Percentiles rank a stretch among this genome's conserved stretches.
Conservation (phyloP, 2,113 vertebrate species). For the Menura novaehollandiae region DNA sequence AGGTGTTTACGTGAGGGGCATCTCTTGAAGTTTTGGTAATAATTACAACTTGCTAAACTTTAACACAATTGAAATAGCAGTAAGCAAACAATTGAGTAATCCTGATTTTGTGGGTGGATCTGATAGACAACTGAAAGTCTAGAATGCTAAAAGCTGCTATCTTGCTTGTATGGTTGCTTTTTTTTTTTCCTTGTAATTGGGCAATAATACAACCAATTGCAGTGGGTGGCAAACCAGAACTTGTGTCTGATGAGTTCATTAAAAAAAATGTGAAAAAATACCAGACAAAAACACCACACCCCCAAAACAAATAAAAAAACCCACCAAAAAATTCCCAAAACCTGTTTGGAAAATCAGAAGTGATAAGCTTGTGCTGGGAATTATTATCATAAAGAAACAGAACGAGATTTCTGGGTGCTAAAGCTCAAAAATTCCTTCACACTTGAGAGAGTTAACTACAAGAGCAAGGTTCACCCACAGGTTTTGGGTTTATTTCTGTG, state of each 20-base stretch:
- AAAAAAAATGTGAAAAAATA: not conserved
- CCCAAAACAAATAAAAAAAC: not conserved
- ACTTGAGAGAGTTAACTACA: not conserved
- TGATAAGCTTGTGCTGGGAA: conserved; percentile 7
- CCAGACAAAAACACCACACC: not conserved
- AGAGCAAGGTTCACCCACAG: not conserved
- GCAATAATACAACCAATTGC: not conserved
- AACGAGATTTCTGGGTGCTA: not conserved
- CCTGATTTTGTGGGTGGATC: not conserved
- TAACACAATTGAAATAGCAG: not conserved
- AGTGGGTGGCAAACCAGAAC: conserved; percentile 9
- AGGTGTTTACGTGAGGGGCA: not conserved
- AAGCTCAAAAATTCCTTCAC: not conserved
- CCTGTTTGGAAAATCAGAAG: not conserved
- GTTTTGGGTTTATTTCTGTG: not conserved
- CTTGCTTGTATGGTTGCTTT: not conserved
- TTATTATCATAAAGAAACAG: not conserved
- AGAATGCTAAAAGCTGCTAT: not conserved
- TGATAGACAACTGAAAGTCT: not conserved
- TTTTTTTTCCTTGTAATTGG: not conserved
- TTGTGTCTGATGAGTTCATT: not conserved
- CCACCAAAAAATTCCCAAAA: not conserved
- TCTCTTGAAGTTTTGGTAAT: not conserved
- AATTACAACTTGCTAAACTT: conserved; percentile 17
- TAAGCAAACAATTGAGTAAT: conserved; percentile 33